Percentiles rank a stretch among this genome's conserved stretches.
These are phyloP conservation scores for Caretta caretta DNA, from an alignment of 2,113 vertebrate species.

Conservation along the genomic window DNA sequence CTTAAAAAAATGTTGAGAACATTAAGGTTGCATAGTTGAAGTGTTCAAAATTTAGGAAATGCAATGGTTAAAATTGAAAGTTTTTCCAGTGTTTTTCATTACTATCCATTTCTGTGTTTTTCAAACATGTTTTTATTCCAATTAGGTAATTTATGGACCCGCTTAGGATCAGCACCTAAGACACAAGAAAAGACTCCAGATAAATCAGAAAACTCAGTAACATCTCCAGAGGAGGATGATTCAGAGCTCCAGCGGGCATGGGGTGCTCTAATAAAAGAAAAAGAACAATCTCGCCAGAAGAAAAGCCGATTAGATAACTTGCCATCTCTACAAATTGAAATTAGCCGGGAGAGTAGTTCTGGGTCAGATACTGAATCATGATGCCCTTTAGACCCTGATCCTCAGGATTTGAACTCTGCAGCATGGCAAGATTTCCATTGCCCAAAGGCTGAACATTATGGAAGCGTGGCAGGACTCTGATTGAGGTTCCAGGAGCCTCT, in stretches of 20 bases:
- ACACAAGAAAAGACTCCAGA: conserved; percentile 79
- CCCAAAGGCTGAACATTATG: conserved; percentile 22
- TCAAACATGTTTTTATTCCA: neutral
- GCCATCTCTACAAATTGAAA: conserved; percentile 97
- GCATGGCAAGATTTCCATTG: conserved; percentile 12
- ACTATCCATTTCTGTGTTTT: neutral
- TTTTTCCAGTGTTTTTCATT: neutral
- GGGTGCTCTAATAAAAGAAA: conserved; percentile 97
- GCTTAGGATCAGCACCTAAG: conserved; percentile 88
- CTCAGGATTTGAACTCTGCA: conserved; percentile 41
- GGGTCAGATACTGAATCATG: conserved; percentile 93
- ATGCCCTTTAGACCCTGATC: conserved; percentile 58
- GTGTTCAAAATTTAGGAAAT: neutral
- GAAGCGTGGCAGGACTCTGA: conserved; percentile 40
- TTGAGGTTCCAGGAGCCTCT: conserved; percentile 35
- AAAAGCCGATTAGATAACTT: conserved; percentile 96
- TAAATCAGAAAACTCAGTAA: conserved; percentile 72
- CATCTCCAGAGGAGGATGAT: conserved; percentile 89
- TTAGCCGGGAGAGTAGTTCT: conserved; percentile 96
- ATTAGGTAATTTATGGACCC: conserved; percentile 92
- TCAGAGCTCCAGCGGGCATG: conserved; percentile 92
- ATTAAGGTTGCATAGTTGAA: neutral
- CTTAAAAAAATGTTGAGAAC: neutral
- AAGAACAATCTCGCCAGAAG: conserved; percentile 92
- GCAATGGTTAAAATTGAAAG: neutral